Percentiles rank a stretch among this genome's conserved stretches.
Evolutionary conservation across 2,797 vertebrate species (phyloP).

Genomic region (Gymnothorax reevesii): DNA sequence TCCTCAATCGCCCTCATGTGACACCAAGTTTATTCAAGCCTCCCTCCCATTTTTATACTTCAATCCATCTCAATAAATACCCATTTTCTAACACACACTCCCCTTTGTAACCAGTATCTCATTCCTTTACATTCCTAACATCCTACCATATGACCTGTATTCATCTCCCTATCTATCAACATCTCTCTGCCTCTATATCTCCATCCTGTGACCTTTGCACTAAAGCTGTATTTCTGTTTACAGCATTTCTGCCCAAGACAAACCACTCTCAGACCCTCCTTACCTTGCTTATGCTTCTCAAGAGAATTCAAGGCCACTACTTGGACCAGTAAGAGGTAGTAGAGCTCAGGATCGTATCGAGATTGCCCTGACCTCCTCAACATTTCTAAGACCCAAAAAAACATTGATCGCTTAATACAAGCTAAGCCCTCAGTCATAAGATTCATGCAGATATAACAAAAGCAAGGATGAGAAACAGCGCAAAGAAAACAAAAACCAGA

Average conservation of each 20-base stretch:
- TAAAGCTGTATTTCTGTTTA: not conserved
- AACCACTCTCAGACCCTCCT: not conserved
- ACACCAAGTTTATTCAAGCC: not conserved
- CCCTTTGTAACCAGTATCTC: not conserved
- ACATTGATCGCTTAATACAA: not conserved
- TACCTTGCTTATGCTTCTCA: not conserved
- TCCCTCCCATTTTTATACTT: not conserved
- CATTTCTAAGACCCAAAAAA: not conserved
- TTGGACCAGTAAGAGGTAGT: not conserved
- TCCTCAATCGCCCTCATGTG: not conserved
- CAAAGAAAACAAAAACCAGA: no score
- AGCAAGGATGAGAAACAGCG: not conserved
- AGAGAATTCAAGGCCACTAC: not conserved
- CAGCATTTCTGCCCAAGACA: not conserved
- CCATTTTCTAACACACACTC: not conserved
- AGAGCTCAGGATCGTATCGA: not conserved
- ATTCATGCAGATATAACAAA: not conserved
- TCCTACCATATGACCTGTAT: not conserved
- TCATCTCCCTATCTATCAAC: not conserved
- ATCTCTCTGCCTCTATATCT: not conserved
- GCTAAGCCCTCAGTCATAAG: not conserved
- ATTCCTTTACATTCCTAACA: not conserved
- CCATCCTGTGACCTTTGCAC: not conserved
- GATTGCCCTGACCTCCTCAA: not conserved
- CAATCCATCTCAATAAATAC: not conserved